A percentile compares a stretch with the other conserved stretches of the same genome.
phyloP scores from a whole-genome alignment of 2,113 vertebrate species.

The Erythrolamprus reginae region DNA sequence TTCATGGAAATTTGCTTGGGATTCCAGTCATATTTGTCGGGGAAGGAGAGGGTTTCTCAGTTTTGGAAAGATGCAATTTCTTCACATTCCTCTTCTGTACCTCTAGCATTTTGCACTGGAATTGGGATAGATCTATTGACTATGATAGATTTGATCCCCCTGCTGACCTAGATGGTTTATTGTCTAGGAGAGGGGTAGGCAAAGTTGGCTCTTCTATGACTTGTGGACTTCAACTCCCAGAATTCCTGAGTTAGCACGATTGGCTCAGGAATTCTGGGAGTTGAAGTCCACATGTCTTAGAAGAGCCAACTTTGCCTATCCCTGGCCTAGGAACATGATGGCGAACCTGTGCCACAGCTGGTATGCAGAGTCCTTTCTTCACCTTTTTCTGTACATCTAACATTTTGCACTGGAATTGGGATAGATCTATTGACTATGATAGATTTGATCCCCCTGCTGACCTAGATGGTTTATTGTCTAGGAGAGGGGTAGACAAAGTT shows the following conservation, averaged over 20 bases:
- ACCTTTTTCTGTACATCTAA: neutral
- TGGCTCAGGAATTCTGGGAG: no score
- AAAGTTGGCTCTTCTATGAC: no score
- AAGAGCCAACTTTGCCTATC: no score
- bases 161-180: neutral
- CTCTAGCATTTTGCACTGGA: no score
- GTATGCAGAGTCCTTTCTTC: no score
- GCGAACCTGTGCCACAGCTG: no score
- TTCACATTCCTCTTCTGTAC: neutral
- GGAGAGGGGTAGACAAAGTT: no score
- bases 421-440: neutral
- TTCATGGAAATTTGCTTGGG: neutral
- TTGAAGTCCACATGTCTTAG: no score
- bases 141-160: neutral
- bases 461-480: neutral
- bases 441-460: neutral
- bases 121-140: neutral
- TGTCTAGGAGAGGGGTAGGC: no score
- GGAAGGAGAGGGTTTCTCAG: neutral
- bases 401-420: neutral
- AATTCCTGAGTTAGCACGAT: no score
- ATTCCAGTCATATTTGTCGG: neutral
- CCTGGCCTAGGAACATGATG: no score
- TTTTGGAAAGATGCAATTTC: neutral
- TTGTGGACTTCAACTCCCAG: no score